Conservation (phyloP, 92 coral and sea anemone species). For the Porites evermanni region DNA sequence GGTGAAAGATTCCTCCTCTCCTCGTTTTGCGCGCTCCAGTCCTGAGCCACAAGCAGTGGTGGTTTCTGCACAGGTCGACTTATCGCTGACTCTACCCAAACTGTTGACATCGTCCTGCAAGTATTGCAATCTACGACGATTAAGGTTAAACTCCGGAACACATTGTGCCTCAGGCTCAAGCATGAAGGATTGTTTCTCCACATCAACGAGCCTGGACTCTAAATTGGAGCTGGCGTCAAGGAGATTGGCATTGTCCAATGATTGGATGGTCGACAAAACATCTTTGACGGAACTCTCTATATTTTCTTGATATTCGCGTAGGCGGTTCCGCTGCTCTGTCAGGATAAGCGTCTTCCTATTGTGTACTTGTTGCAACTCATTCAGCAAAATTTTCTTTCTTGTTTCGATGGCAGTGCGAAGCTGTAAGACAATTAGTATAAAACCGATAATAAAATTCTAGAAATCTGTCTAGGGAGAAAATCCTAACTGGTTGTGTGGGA, state of each 20-base stretch:
- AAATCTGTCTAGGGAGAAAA: too few species aligned
- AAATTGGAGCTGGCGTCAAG: not conserved
- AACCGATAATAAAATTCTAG: not conserved
- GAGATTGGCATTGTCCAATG: not conserved
- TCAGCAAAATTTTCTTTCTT: not conserved
- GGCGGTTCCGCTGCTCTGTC: not conserved
- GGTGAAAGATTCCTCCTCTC: not conserved
- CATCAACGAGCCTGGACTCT: not conserved
- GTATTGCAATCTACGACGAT: not conserved
- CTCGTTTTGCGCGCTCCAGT: not conserved
- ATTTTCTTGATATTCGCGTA: not conserved
- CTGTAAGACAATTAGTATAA: not conserved
- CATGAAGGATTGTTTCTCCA: not conserved
- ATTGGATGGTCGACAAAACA: not conserved
- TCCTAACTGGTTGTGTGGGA: too few species aligned
- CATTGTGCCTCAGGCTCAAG: not conserved
- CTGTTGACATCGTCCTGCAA: not conserved
- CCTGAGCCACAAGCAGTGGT: not conserved
- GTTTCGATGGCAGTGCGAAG: not conserved
- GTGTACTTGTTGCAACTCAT: not conserved
- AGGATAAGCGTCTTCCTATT: not conserved
- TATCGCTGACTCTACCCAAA: not conserved
- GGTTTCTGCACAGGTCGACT: not conserved
- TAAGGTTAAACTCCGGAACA: not conserved
- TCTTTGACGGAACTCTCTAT: not conserved